These are phyloP conservation scores for Hesperia comma DNA, from an alignment of 2,888 invertebrate species.

Conservation along the genomic window DNA sequence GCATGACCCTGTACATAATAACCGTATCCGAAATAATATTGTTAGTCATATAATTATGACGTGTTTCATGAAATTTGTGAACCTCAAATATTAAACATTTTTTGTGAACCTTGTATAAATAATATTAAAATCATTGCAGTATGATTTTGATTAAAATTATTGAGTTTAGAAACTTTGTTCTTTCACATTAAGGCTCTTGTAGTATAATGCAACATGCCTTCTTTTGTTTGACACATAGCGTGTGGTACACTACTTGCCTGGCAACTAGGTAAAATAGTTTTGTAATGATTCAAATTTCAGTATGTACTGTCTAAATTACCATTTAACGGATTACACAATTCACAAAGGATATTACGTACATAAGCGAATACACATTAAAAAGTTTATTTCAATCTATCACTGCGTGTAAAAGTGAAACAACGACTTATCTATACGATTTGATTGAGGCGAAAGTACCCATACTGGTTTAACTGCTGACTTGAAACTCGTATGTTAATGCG, in stretches of 20 bases:
- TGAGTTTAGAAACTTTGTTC: too few relatives aligned
- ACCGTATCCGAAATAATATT: too few relatives aligned
- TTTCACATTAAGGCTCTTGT: neutral
- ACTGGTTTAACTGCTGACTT: constrained; percentile 58
- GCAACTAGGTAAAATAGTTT: constrained; percentile 38
- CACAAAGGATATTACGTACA: constrained; percentile 34
- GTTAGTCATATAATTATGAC: too few relatives aligned
- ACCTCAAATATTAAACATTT: too few relatives aligned
- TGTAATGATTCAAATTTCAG: constrained; percentile 42
- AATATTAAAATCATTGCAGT: too few relatives aligned
- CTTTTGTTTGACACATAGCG: constrained; percentile 24
- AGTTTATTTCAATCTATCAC: constrained; percentile 40
- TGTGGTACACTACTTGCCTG: constrained; percentile 29
- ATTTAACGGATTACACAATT: constrained; percentile 42
- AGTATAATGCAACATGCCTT: constrained; percentile 16
- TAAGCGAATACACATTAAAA: constrained; percentile 10
- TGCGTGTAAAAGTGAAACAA: constrained; percentile 71
- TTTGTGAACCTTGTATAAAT: too few relatives aligned
- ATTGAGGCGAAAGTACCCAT: constrained; percentile 77
- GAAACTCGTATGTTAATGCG: constrained; percentile 29
- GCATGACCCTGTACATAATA: too few relatives aligned
- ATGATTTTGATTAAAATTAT: too few relatives aligned
- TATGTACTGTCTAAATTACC: constrained; percentile 41
- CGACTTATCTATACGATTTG: constrained; percentile 65
- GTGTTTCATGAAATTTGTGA: too few relatives aligned